A percentile compares a stretch with the other conserved stretches of the same genome.
phyloP scores from a whole-genome alignment of 2,797 vertebrate genomes.

The Corythornis leucogaster region DNA sequence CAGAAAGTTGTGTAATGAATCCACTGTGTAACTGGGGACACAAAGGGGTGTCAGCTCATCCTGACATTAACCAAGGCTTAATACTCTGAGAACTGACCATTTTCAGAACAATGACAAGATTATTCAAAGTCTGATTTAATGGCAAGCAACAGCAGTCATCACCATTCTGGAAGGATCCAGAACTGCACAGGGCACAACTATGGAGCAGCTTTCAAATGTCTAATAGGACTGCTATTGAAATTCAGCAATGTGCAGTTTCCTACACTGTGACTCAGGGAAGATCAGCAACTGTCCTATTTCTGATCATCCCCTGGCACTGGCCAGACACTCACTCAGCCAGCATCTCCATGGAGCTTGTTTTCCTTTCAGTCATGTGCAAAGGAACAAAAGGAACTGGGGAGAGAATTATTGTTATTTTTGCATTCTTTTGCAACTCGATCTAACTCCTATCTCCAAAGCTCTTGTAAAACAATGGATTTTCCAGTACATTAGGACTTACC shows the following conservation, averaged over 20 bases:
- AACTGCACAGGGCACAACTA: not conserved
- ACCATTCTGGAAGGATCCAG: not conserved
- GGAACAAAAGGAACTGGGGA: slow-evolving; percentile 10
- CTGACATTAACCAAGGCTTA: not conserved
- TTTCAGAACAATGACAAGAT: not conserved
- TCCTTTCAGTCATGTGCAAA: not conserved
- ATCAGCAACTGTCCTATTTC: slow-evolving; percentile 13
- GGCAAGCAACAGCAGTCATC: not conserved
- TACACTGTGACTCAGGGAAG: not conserved
- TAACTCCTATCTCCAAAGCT: slow-evolving; percentile 61
- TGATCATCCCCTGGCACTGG: not conserved
- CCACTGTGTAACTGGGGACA: not conserved
- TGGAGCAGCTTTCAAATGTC: not conserved
- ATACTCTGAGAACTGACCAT: not conserved
- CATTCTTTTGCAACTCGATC: slow-evolving; percentile 7
- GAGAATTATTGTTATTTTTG: slow-evolving; percentile 34
- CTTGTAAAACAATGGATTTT: slow-evolving; percentile 72
- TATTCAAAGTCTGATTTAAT: not conserved
- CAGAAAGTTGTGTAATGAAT: not conserved
- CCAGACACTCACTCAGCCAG: not conserved
- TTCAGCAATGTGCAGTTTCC: slow-evolving; percentile 27
- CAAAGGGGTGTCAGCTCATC: not conserved
- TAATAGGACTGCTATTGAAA: not conserved
- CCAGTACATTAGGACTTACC: slow-evolving; percentile 59
- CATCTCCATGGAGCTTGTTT: slow-evolving; percentile 10